phyloP scores from a whole-genome alignment of 2,797 vertebrate species.

The Tadarida brasiliensis region DNA sequence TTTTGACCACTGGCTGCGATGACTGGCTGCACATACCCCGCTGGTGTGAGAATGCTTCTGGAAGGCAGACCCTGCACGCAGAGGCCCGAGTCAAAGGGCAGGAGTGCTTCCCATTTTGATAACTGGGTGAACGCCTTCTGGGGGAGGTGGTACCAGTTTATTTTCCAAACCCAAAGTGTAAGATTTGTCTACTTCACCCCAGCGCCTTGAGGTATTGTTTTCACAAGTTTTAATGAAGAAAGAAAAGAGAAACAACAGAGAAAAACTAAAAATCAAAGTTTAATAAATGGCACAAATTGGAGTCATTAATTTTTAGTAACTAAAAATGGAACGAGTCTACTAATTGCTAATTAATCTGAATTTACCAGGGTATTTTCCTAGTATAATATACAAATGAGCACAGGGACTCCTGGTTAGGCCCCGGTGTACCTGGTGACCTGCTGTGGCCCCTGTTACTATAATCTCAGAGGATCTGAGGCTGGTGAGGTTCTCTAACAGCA shows the following conservation, averaged over 20 bases:
- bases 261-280: conserved; percentile 15
- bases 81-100: background rate
- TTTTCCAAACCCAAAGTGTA: background rate
- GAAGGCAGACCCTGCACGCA: background rate
- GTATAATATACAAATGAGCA: background rate
- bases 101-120: background rate
- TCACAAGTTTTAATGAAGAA: background rate
- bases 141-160: background rate
- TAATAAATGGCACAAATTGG: background rate
- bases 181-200: background rate
- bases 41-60: background rate
- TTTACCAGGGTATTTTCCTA: background rate
- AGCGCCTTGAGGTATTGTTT: background rate
- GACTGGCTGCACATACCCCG: background rate
- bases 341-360: background rate
- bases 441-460: background rate
- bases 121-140: background rate
- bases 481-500: background rate
- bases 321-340: background rate
- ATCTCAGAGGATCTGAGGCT: background rate
- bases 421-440: background rate
- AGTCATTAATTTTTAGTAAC: conserved; percentile 10
- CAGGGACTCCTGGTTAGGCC: background rate
- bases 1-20: background rate
- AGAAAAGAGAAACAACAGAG: background rate